Percentiles rank a stretch among this genome's conserved stretches.
Evolutionary conservation across 2,888 invertebrate genomes (phyloP).

Genomic region (Fragum sueziense): DNA sequence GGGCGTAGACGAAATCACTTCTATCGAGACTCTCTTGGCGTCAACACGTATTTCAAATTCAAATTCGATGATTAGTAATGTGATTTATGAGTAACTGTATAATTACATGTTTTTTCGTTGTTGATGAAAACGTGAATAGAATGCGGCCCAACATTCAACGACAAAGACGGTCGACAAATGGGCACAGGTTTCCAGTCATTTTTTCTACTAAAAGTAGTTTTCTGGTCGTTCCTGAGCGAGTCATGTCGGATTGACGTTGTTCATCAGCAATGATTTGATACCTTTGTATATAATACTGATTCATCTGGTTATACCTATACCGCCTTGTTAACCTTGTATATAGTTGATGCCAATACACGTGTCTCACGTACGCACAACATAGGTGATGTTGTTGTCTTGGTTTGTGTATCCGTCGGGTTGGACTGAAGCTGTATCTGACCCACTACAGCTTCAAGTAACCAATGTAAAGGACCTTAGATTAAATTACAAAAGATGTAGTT

Average conservation of each 20-base stretch:
- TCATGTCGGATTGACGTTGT: not conserved
- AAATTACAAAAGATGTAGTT: too few relatives aligned
- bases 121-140: not conserved
- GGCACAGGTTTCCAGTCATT: not conserved
- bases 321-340: not conserved
- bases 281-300: not conserved
- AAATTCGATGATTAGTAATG: not conserved
- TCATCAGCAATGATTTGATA: not conserved
- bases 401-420: not conserved
- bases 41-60: not conserved
- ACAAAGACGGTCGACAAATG: not conserved
- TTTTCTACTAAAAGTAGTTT: not conserved
- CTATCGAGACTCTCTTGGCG: not conserved
- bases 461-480: too few relatives aligned
- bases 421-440: too few relatives aligned
- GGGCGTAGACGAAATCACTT: not conserved
- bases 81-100: too few relatives aligned
- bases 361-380: constrained; percentile 7
- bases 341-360: not conserved
- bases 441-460: too few relatives aligned
- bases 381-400: constrained; percentile 27
- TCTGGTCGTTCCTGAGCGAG: not conserved
- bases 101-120: too few relatives aligned
- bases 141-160: not conserved
- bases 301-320: too few relatives aligned